Conservation (phyloP, 1,140 invertebrate species). For the Dendroctonus valens region DNA sequence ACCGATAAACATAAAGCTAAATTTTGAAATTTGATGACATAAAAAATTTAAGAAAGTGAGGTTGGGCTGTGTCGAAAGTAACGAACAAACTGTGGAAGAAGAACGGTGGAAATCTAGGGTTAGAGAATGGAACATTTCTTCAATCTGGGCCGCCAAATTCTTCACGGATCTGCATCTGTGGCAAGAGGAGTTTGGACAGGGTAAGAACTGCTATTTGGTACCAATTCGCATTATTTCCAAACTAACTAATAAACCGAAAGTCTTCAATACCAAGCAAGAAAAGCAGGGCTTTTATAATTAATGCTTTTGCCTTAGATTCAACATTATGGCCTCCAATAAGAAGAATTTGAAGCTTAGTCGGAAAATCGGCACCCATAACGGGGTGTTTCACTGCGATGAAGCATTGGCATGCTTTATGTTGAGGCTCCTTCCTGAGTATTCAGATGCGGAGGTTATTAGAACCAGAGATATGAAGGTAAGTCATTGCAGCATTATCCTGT, state of each 20-base stretch:
- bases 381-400: constrained; percentile 95
- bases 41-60: too few species aligned
- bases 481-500: neutral
- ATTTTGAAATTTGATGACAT: too few species aligned
- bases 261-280: neutral
- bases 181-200: constrained; percentile 26
- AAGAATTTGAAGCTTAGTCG: constrained; percentile 41
- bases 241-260: neutral
- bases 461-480: constrained; percentile 54
- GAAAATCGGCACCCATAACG: constrained; percentile 77
- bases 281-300: neutral
- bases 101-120: constrained; percentile 10
- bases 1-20: too few species aligned
- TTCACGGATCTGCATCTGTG: constrained; percentile 6
- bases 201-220: constrained; percentile 6
- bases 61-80: too few species aligned
- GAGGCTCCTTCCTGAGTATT: constrained; percentile 76
- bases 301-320: constrained; percentile 41
- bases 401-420: constrained; percentile 90
- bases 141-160: constrained; percentile 8
- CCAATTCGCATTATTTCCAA: neutral
- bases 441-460: constrained; percentile 80
- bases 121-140: constrained; percentile 18
- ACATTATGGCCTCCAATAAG: constrained; percentile 44
- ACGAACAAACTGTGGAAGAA: too few species aligned